A percentile compares a stretch with the other conserved stretches of the same genome.
Conservation (phyloP, 1,140 invertebrate species). For the Drosophila orena region DNA sequence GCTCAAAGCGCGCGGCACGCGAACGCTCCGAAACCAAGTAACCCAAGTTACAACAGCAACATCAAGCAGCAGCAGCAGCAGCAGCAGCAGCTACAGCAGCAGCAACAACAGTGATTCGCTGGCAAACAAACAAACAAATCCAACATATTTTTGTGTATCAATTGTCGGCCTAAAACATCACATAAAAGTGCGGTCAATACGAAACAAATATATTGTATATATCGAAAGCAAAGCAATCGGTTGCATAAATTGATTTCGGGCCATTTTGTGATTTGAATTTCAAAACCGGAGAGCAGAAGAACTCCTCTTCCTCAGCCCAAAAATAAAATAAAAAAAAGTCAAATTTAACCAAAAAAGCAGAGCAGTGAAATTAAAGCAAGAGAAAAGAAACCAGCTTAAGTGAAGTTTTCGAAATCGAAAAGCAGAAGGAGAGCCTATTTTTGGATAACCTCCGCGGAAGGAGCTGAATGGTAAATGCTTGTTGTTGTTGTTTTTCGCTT, state of each 20-base stretch:
- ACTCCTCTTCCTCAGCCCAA: constrained; percentile 31
- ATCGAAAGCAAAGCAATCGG: constrained; percentile 37
- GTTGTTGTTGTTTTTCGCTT: constrained; percentile 29
- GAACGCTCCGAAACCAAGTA: constrained; percentile 57
- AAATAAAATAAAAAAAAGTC: constrained; percentile 20
- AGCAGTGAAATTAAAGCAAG: constrained; percentile 75
- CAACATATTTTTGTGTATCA: constrained; percentile 52
- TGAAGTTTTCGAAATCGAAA: constrained; percentile 73
- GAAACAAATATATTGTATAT: constrained; percentile 27
- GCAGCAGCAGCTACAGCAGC: constrained; percentile 31
- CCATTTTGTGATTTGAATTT: constrained; percentile 76
- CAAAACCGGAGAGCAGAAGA: constrained; percentile 57
- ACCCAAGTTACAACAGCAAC: constrained; percentile 24
- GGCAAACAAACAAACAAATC: constrained; percentile 16
- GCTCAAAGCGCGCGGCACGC: constrained; percentile 76
- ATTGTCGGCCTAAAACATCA: constrained; percentile 26
- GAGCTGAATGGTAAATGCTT: constrained; percentile 72
- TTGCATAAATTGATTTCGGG: constrained; percentile 73
- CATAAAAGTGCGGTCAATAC: constrained; percentile 58
- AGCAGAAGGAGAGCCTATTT: constrained; percentile 67
- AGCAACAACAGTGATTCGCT: constrained; percentile 20
- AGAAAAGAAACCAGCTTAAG: constrained; percentile 53
- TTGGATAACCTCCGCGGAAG: constrained; percentile 59
- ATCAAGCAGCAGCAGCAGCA: constrained; percentile 35
- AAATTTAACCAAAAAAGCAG: constrained; percentile 64